Percentiles rank a stretch among this genome's conserved stretches.
Conservation (phyloP, 23 tunicate genomes). For the Clavelina lepadiformis region DNA sequence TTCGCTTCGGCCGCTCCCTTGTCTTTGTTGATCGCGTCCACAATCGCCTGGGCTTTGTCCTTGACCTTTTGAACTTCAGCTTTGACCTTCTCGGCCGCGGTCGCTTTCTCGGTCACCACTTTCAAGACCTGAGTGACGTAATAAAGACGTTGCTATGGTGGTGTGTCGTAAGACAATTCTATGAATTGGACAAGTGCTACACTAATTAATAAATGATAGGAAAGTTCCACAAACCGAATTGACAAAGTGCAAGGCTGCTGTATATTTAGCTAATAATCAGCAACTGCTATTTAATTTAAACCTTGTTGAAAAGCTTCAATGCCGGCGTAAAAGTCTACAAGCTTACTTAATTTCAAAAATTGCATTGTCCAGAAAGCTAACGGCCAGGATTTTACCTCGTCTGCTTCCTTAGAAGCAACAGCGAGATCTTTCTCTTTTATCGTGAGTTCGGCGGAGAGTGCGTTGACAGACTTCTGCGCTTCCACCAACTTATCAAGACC, state of each 20-base stretch:
- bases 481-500: slow-evolving; percentile 74
- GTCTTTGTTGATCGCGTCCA: slow-evolving; percentile 66
- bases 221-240: too few relatives aligned
- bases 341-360: too few relatives aligned
- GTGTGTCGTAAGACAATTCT: too few relatives aligned
- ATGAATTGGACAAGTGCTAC: too few relatives aligned
- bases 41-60: slow-evolving; percentile 78
- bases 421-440: slow-evolving; percentile 75
- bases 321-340: too few relatives aligned
- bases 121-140: slow-evolving; percentile 41
- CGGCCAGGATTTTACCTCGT: slow-evolving; percentile 53
- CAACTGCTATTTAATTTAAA: too few relatives aligned
- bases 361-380: too few relatives aligned
- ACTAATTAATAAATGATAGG: too few relatives aligned
- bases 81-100: slow-evolving; percentile 67
- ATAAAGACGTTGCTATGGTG: too few relatives aligned
- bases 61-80: slow-evolving; percentile 70
- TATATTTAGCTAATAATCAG: too few relatives aligned
- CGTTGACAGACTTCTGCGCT: slow-evolving; percentile 71
- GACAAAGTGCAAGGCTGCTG: too few relatives aligned
- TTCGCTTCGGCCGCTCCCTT: slow-evolving; percentile 79
- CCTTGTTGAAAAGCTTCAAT: too few relatives aligned
- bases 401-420: slow-evolving; percentile 76
- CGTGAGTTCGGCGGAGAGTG: slow-evolving; percentile 50
- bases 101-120: slow-evolving; percentile 61